Evolutionary conservation across 2,113 vertebrate species (phyloP), one percentile per base, ranked within the genome.

Genomic region (Plectropomus leopardus): DNA sequence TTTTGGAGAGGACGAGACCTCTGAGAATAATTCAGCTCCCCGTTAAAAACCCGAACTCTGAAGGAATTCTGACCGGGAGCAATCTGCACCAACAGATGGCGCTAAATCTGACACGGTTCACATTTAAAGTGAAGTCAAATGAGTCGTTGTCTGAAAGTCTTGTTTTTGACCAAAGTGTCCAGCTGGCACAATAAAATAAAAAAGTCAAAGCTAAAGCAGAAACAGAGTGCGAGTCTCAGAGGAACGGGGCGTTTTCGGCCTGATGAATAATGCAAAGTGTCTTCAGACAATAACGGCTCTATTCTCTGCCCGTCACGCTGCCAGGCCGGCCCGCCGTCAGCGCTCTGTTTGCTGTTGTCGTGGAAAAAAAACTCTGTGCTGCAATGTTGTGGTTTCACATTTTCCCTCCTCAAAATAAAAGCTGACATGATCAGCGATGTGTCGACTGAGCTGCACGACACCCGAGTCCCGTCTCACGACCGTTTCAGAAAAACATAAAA

Each of bases 231-330:
- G 15, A 70, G 48, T 51, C 1, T 9, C 15, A 11, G 34, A 36
- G 66, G 59, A 54, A 36, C 5, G 42, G 44, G 82, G 59, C 5
- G 34, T 26, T 60, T 72, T 71, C 44, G 7, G 59, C 47, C 72
- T 57, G 24, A 34, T 77, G 68, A 77, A 81, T 85, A 68, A 81
- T 85, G 63, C 16, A 81, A 78, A 61, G 48, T 45, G 42, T 81
- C 50, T 23, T 68, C 68, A 73, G 73, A 81, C 78, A 81, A 77
- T 68, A 64, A 72, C n/a, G 30, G 3, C 78, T 77, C 83, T 81
- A 26, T 72, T 58, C 61, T 76, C 21, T 40, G 8, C 11, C 36
- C 24, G 60, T 57, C 51, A 10, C 45, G 71, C 75, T 75, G 65
- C 42, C 70, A 11, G 63, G 16, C 67, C 40, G 11, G 1, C 57